Evolutionary conservation across 2,888 invertebrate species (phyloP).

Genomic region (Phyto melanocephala): DNA sequence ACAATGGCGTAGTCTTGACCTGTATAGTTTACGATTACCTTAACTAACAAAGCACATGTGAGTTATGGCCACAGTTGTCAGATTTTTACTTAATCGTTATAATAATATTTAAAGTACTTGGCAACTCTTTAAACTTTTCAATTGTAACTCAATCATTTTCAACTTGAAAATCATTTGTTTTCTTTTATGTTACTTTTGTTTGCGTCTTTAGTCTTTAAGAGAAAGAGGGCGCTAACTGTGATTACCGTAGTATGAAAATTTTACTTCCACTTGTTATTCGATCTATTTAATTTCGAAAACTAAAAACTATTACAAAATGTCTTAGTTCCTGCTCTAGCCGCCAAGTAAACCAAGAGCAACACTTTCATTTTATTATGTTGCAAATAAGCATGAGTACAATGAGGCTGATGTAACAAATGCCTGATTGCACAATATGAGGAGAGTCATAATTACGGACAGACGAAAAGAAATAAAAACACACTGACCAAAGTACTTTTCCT

Average conservation of each 20-base stretch:
- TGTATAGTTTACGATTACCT: no score
- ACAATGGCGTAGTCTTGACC: no score
- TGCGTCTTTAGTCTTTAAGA: neutral
- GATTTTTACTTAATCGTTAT: no score
- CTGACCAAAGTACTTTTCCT: slow-evolving; percentile 54
- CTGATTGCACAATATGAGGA: slow-evolving; percentile 59
- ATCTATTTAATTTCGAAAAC: slow-evolving; percentile 50
- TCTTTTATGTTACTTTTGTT: neutral
- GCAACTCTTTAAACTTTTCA: neutral
- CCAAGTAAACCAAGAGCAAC: neutral
- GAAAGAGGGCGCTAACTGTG: slow-evolving; percentile 48
- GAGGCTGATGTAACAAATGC: slow-evolving; percentile 57
- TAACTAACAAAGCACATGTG: no score
- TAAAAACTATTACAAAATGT: slow-evolving; percentile 2
- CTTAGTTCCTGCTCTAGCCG: slow-evolving; percentile 35
- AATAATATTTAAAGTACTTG: neutral
- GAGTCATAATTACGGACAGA: slow-evolving; percentile 26
- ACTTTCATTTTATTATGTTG: slow-evolving; percentile 58
- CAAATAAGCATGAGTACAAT: neutral
- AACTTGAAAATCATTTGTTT: neutral
- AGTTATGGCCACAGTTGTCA: no score
- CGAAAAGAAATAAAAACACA: slow-evolving; percentile 3
- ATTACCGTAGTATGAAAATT: slow-evolving; percentile 31
- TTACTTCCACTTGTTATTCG: slow-evolving; percentile 55
- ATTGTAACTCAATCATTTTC: slow-evolving; percentile 46